phyloP scores from a whole-genome alignment of 2,888 invertebrate species.

The Leptarthrus brevirostris region DNA sequence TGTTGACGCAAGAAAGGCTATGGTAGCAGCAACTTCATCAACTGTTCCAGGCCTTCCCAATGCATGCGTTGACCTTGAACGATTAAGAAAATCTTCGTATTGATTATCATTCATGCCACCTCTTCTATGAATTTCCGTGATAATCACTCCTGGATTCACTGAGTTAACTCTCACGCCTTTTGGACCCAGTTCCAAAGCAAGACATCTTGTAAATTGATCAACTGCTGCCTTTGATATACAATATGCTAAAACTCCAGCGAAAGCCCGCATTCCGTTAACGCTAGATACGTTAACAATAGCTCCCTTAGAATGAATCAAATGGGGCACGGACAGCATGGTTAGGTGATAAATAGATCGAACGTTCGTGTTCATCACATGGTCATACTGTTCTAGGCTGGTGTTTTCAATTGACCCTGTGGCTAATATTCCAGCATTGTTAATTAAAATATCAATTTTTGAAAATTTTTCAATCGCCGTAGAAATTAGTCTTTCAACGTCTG shows the following conservation, averaged over 20 bases:
- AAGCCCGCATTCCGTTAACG: constrained; percentile 90
- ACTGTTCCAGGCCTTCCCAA: constrained; percentile 86
- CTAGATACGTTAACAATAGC: constrained; percentile 96
- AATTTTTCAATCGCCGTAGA: constrained; percentile 79
- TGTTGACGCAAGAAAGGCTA: constrained; percentile 91
- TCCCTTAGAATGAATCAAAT: constrained; percentile 85
- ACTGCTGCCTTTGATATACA: constrained; percentile 93
- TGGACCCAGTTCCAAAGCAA: constrained; percentile 85
- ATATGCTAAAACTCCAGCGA: constrained; percentile 91
- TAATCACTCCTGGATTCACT: constrained; percentile 90
- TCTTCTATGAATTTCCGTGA: constrained; percentile 87
- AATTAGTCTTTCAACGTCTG: constrained; percentile 78
- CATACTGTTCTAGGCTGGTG: constrained; percentile 87
- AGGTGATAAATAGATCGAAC: constrained; percentile 84
- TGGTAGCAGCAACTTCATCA: constrained; percentile 88
- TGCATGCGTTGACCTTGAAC: constrained; percentile 89
- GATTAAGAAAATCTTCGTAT: constrained; percentile 86
- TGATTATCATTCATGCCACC: constrained; percentile 88
- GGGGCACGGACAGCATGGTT: constrained; percentile 88
- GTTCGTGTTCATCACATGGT: constrained; percentile 89
- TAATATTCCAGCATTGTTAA: constrained; percentile 91
- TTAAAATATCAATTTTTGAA: constrained; percentile 82
- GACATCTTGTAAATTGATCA: constrained; percentile 94
- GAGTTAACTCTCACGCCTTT: constrained; percentile 90
- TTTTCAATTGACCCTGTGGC: constrained; percentile 86